Conservation (phyloP, 2,888 invertebrate genomes). For the Subacronicta megacephala region DNA sequence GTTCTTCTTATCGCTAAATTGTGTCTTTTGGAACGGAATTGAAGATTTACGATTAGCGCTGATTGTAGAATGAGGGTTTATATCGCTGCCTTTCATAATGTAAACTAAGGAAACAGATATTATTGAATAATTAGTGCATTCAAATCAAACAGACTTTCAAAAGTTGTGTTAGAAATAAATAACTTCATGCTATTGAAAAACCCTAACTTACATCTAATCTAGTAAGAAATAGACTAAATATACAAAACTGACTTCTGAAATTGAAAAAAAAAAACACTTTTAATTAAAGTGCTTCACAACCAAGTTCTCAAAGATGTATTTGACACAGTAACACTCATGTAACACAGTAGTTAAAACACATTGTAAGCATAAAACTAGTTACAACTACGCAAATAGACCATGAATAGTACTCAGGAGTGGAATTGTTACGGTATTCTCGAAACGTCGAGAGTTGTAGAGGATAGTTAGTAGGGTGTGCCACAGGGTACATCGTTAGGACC, state of each 20-base stretch:
- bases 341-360: conserved; percentile 34
- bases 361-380: conserved; percentile 44
- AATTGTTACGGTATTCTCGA: conserved; percentile 48
- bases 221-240: too few species aligned
- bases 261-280: conserved; percentile 9
- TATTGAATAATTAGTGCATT: neutral
- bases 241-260: neutral
- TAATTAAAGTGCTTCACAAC: conserved; percentile 11
- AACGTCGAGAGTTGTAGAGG: conserved; percentile 48
- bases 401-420: conserved; percentile 51
- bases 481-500: conserved; percentile 55
- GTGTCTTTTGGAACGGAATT: conserved; percentile 38
- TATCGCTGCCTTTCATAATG: neutral
- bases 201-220: too few species aligned
- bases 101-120: neutral
- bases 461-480: conserved; percentile 53
- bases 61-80: neutral
- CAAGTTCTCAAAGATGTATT: conserved; percentile 39
- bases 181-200: too few species aligned
- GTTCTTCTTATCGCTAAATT: conserved; percentile 39
- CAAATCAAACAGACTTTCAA: accelerated
- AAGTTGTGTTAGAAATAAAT: too few species aligned
- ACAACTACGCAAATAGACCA: conserved; percentile 49
- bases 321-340: conserved; percentile 35
- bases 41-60: conserved; percentile 18